A percentile compares a stretch with the other conserved stretches of the same genome.
These are phyloP conservation scores for Galago senegalensis DNA, from an alignment of 2,797 vertebrate genomes.

Conservation along the genomic window DNA sequence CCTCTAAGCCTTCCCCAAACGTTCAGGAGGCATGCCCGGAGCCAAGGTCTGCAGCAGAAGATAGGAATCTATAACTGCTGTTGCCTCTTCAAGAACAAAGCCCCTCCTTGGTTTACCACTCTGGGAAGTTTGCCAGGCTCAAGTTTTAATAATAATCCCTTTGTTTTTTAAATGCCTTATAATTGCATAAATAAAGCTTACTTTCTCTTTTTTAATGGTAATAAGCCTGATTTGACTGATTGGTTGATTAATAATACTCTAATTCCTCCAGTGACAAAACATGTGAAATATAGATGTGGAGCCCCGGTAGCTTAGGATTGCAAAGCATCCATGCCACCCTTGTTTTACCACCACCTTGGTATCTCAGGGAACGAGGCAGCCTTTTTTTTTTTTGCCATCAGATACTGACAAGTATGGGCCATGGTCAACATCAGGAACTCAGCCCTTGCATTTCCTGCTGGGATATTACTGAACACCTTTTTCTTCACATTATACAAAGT, in stretches of 20 bases:
- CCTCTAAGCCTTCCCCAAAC: neutral
- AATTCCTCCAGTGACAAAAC: constrained; percentile 82
- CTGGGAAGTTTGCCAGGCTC: constrained; percentile 88
- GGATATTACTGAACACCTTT: neutral
- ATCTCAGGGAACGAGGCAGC: neutral
- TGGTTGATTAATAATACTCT: constrained; percentile 83
- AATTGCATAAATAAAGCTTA: constrained; percentile 86
- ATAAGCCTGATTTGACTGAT: constrained; percentile 88
- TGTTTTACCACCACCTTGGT: neutral
- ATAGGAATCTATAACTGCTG: constrained; percentile 21
- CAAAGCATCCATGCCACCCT: neutral
- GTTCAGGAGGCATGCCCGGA: constrained; percentile 39
- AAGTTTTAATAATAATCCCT: constrained; percentile 88
- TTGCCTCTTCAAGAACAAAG: constrained; percentile 81
- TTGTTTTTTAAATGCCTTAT: constrained; percentile 88
- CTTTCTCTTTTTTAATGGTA: constrained; percentile 86
- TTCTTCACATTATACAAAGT: neutral
- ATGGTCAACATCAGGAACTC: neutral
- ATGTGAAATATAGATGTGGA: constrained; percentile 49
- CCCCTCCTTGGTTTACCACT: constrained; percentile 79
- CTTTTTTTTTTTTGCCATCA: no score
- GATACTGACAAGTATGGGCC: neutral
- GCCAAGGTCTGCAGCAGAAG: constrained; percentile 9
- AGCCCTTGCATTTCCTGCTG: neutral
- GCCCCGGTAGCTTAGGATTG: neutral